Evolutionary conservation across 1,140 invertebrate species (phyloP), one percentile per base, ranked within the genome.

Genomic region (Drosophila nikananu): DNA sequence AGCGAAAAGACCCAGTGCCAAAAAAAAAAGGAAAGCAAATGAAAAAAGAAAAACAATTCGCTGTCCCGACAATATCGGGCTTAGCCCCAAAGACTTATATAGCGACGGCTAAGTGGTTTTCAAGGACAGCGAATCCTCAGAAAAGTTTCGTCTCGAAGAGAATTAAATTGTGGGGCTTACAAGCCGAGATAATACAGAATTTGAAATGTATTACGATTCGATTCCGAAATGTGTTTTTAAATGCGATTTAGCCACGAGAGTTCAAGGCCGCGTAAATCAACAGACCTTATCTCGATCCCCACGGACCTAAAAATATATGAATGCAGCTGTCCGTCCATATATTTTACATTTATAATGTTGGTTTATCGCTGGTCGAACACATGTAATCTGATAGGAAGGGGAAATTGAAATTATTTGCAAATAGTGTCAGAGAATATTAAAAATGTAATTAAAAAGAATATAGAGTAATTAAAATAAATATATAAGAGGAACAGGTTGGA

Each of bases 81-180:
- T 73, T 61, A 74, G 68, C 39, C 67, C 54, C 41, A 61, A 51
- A 73, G 54, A 44, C 37, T 73, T 73, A 51, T 39, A 41, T 23
- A 72, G 68, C 44, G 37, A 61, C 23, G 23, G 55, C 71, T 74
- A 74, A 74, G 71, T 74, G 71, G 57, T 74, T 74, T 74, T 74
- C 71, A 74, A 74, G 71, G 71, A 52, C 71, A 51, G 46, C 48
- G 37, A 51, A 32, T 48, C 46, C 46, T 41, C 35, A 37, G 27
- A 74, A 74, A 74, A 74, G 46, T 73, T 74, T 25, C 55, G 46
- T 4, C 19, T 5, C 21, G 21, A 13, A 32, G 57, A 15, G 39
- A 48, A 46, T 44, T 39, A 72, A 68, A 70, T 70, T 68, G 68
- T 27, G 23, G 64, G 19, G 37, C 66, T 41, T 21, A n/a, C 54